Evolutionary conservation across 2,888 invertebrate species (phyloP), one percentile per base, ranked within the genome.

Genomic region (Busseola fusca): DNA sequence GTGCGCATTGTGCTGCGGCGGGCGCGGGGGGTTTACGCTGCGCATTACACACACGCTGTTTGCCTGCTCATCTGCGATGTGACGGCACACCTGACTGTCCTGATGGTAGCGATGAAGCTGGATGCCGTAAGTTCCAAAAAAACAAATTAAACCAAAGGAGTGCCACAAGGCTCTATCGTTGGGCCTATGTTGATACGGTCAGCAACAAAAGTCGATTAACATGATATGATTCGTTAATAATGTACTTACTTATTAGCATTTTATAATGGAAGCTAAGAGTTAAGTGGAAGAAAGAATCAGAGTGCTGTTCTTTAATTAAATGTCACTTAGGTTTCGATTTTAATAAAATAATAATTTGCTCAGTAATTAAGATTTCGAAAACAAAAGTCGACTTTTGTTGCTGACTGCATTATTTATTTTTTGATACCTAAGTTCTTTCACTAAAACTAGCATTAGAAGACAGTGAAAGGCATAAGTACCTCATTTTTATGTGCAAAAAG

Each of bases 81-180:
- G 98, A 98, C 87, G 98, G 98, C 64, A 97, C 97, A 69, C 95
- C 96, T 0, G 98, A 98, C 92, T 98, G 98, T 87, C 97, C 98
- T 0, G 98, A 98, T 90, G 98, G 97, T 48, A 97, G 98, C 80
- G 98, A 98, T 86, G 98, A 98, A 91, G 96, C 97, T 85, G 97
- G 97, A 83, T 98, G 98, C 90, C 93, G 98, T 98, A 93, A 97
- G 98, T 34, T 34, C 1, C 3, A 16, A 54, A 37, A 30, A 65
- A 14, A 37, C 21, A 37, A 42, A 67, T 60, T 42, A 68, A 18
- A 30, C 27, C 37, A 72, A 72, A 37, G 37, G 27, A 27, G 25
- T 50, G 27, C 21, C 42, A 9, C n/a, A 58, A 68, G 68, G 27
- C 21, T 30, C 37, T 25, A 50, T 34, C 4, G 0, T 62, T 25